phyloP scores from a whole-genome alignment of 2,888 invertebrate species.

The Eilema caniola region DNA sequence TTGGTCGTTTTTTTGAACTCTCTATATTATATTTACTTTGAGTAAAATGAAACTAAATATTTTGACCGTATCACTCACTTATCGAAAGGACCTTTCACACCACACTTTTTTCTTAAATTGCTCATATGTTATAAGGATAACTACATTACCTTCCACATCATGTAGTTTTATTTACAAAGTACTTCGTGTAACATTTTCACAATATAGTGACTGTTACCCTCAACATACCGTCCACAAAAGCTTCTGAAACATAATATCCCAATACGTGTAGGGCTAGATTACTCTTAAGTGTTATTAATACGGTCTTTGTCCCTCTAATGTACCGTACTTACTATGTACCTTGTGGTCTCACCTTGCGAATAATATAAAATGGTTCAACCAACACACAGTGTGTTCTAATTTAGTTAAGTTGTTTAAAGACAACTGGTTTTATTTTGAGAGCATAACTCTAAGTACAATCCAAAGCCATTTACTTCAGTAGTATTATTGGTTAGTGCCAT shows the following conservation, averaged over 20 bases:
- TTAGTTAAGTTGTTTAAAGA: background rate
- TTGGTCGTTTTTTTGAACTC: no score
- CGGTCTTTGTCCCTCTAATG: constrained; percentile 31
- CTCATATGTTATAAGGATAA: background rate
- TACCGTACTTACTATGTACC: constrained; percentile 28
- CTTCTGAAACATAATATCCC: constrained; percentile 30
- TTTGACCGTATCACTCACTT: no score
- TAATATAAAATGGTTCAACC: constrained; percentile 3
- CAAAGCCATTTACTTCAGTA: no score
- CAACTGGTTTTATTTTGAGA: background rate
- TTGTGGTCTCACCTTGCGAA: constrained; percentile 23
- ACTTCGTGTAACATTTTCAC: constrained; percentile 16
- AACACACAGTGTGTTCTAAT: background rate
- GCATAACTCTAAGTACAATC: background rate
- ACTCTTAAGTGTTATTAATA: constrained; percentile 41
- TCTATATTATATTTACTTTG: no score
- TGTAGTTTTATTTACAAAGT: constrained; percentile 9
- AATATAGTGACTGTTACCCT: constrained; percentile 13
- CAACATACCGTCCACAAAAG: constrained; percentile 16
- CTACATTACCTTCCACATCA: constrained; percentile 9
- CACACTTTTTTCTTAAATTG: background rate
- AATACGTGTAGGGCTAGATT: constrained; percentile 31
- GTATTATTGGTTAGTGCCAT: no score
- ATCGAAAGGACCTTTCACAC: no score
- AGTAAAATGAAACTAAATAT: no score